Conservation (phyloP, 2,888 invertebrate species). For the Gari tellinella region DNA sequence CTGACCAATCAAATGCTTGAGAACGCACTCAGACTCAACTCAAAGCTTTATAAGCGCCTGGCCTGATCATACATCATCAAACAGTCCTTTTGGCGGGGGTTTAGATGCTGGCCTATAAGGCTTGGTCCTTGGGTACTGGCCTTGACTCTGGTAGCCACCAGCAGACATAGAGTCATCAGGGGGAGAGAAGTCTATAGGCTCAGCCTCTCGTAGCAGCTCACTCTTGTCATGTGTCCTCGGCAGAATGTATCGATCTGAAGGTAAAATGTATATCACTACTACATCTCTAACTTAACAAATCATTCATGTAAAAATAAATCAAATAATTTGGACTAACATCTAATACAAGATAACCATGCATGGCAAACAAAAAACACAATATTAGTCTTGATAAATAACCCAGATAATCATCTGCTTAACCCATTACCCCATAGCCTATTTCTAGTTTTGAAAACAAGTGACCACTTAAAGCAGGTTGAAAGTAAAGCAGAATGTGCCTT, state of each 20-base stretch:
- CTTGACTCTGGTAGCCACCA: slow-evolving; percentile 70
- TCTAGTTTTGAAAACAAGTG: too few species aligned
- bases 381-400: too few species aligned
- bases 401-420: too few species aligned
- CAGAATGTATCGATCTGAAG: slow-evolving; percentile 63
- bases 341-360: background rate
- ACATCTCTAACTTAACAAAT: background rate
- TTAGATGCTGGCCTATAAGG: slow-evolving; percentile 38
- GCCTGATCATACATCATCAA: slow-evolving; percentile 78
- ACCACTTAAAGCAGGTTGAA: too few species aligned
- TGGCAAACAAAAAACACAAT: too few species aligned
- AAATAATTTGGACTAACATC: background rate
- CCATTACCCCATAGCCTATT: too few species aligned
- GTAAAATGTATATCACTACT: too few species aligned
- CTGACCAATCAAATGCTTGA: too few species aligned
- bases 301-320: too few species aligned
- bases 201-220: slow-evolving; percentile 91
- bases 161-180: slow-evolving; percentile 54
- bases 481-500: too few species aligned
- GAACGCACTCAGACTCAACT: too few species aligned
- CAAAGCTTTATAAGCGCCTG: too few species aligned
- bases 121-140: slow-evolving; percentile 43
- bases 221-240: slow-evolving; percentile 89
- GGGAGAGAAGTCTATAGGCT: slow-evolving; percentile 85
- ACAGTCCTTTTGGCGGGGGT: slow-evolving; percentile 76